A percentile compares a stretch with the other conserved stretches of the same genome.
Conservation (phyloP, 2,797 vertebrate genomes). For the Denticeps clupeoides region DNA sequence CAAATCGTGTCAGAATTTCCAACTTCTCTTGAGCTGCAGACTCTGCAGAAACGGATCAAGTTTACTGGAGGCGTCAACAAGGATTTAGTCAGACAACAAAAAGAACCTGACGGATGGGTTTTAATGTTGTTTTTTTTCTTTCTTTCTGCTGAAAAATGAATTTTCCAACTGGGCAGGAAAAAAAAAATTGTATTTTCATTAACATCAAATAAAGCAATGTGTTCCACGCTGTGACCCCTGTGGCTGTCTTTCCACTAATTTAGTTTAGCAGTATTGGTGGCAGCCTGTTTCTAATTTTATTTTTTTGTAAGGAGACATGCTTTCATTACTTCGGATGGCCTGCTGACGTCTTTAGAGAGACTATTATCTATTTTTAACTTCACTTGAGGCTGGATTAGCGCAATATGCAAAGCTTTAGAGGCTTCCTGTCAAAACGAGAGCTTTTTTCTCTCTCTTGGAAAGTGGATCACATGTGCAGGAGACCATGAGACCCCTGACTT, state of each 20-base stretch:
- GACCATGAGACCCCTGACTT: constrained; percentile 33
- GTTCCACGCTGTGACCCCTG: constrained; percentile 20
- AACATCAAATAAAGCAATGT: constrained; percentile 18
- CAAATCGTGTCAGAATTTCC: too few relatives aligned
- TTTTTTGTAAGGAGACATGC: constrained; percentile 40
- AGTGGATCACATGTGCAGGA: constrained; percentile 36
- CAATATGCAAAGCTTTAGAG: constrained; percentile 30
- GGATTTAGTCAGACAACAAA: too few relatives aligned
- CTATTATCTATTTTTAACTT: constrained; percentile 48
- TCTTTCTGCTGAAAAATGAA: too few relatives aligned
- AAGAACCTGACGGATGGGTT: too few relatives aligned
- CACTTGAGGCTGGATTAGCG: constrained; percentile 34
- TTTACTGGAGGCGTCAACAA: too few relatives aligned
- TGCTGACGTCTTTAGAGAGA: constrained; percentile 38
- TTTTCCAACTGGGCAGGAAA: too few relatives aligned
- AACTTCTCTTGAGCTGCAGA: too few relatives aligned
- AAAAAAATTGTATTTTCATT: too few relatives aligned
- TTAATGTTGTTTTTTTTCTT: not conserved
- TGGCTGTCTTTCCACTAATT: constrained; percentile 33
- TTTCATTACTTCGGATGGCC: constrained; percentile 38
- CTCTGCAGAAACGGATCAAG: too few relatives aligned
- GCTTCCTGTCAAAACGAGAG: constrained; percentile 37
- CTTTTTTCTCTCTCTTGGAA: constrained; percentile 1
- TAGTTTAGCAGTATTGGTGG: constrained; percentile 37
- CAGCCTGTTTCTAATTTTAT: constrained; percentile 41